phyloP scores from a whole-genome alignment of 2,797 vertebrate genomes.

The Cryptoprocta ferox region DNA sequence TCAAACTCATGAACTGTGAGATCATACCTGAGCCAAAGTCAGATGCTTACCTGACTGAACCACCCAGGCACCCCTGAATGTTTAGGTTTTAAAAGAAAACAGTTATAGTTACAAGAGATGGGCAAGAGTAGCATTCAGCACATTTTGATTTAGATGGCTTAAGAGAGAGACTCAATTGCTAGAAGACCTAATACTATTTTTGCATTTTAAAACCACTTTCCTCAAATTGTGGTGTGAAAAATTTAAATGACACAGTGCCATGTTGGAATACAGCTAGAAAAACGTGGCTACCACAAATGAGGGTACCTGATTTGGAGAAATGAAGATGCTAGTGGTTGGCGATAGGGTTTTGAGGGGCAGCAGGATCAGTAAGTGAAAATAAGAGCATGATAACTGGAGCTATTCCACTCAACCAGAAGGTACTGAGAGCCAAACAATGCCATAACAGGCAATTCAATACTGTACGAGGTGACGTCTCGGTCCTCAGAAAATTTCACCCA shows the following conservation, averaged over 20 bases:
- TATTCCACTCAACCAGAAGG: neutral
- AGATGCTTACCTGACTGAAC: too few species aligned
- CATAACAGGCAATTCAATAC: fast-evolving
- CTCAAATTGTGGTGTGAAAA: neutral
- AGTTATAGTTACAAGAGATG: neutral
- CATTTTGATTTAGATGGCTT: neutral
- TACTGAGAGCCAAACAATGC: neutral
- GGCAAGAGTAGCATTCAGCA: neutral
- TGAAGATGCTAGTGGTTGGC: neutral
- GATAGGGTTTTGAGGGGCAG: fast-evolving
- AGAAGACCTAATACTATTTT: neutral
- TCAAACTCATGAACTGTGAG: too few species aligned
- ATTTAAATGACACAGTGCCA: neutral
- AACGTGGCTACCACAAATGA: neutral
- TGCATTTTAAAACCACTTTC: neutral
- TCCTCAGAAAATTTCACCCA: neutral
- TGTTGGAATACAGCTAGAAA: neutral
- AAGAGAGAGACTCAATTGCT: neutral
- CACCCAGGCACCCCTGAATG: too few species aligned
- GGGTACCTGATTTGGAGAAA: neutral
- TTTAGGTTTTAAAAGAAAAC: neutral
- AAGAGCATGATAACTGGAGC: neutral
- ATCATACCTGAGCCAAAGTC: too few species aligned
- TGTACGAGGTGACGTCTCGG: neutral
- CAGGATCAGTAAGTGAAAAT: neutral